phyloP scores from a whole-genome alignment of 1,140 invertebrate species.

The Brachionus angularis region DNA sequence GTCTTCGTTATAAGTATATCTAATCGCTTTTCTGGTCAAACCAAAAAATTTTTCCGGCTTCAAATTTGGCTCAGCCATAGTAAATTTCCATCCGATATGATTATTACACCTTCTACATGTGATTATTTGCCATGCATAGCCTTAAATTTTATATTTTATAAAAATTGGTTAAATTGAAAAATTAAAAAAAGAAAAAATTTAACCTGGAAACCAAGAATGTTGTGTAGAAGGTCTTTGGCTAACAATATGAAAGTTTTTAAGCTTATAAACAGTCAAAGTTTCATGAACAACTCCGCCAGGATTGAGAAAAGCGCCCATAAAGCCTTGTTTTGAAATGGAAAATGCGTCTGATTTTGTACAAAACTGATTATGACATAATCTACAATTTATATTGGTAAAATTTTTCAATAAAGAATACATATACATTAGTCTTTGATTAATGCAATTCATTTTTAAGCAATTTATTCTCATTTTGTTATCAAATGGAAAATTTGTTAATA shows the following conservation, averaged over 20 bases:
- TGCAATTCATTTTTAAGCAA: constrained; percentile 29
- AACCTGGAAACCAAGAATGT: constrained; percentile 81
- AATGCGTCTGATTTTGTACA: constrained; percentile 63
- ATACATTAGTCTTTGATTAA: constrained; percentile 29
- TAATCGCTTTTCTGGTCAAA: constrained; percentile 61
- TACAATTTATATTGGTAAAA: constrained; percentile 41
- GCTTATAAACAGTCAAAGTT: constrained; percentile 69
- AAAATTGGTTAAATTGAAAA: background rate
- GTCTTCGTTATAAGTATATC: constrained; percentile 20
- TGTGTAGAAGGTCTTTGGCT: constrained; percentile 64
- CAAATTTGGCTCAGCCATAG: constrained; percentile 63
- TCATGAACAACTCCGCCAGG: constrained; percentile 73
- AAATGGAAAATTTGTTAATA: constrained; percentile 36
- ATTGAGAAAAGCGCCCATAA: constrained; percentile 76
- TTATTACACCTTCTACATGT: constrained; percentile 65
- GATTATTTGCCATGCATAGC: constrained; percentile 71
- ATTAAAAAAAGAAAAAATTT: constrained; percentile 47
- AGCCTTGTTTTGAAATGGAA: constrained; percentile 74
- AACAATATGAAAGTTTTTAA: constrained; percentile 60
- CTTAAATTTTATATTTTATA: background rate
- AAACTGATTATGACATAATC: constrained; percentile 7
- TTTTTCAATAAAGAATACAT: constrained; percentile 24
- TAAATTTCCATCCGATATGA: constrained; percentile 77
- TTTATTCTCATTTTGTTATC: constrained; percentile 34
- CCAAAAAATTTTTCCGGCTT: constrained; percentile 70